Conservation (phyloP, 2,797 vertebrate genomes). For the Rhinichthys osculus region DNA sequence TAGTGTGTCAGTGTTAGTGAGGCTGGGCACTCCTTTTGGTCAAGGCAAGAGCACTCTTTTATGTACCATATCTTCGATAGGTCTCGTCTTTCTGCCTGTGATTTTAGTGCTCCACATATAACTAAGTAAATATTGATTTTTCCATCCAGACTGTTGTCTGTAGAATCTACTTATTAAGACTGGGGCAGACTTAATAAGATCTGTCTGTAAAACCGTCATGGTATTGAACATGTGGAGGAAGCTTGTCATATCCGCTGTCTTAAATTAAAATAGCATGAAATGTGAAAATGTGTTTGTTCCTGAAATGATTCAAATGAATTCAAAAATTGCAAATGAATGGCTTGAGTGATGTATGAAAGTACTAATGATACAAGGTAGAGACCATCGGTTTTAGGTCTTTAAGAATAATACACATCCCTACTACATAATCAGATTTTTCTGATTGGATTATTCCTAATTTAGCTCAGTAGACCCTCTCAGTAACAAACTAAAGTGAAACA, state of each 20-base stretch:
- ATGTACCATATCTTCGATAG: background rate
- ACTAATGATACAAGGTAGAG: conserved; percentile 15
- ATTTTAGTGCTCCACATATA: background rate
- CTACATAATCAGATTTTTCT: conserved; percentile 21
- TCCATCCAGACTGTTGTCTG: conserved; percentile 11
- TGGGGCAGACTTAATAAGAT: background rate
- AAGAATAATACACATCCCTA: background rate
- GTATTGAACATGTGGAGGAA: background rate
- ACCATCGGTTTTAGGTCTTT: background rate
- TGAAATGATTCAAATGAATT: background rate
- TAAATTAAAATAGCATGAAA: background rate
- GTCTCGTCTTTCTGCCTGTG: conserved; percentile 8
- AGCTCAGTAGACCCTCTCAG: conserved; percentile 25
- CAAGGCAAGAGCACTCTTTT: background rate
- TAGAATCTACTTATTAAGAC: conserved; percentile 18
- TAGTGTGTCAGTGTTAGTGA: background rate
- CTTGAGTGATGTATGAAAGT: background rate
- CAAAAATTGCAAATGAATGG: background rate
- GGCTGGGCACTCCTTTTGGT: background rate
- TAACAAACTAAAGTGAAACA: conserved; percentile 12
- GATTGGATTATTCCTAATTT: conserved; percentile 26
- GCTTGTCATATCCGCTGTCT: background rate
- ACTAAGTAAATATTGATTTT: conserved; percentile 33
- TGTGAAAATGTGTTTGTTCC: conserved; percentile 1
- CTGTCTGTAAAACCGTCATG: background rate